Base-by-base conservation (phyloP, 1,140 invertebrate species). In the Apocrypta bakeri region DNA sequence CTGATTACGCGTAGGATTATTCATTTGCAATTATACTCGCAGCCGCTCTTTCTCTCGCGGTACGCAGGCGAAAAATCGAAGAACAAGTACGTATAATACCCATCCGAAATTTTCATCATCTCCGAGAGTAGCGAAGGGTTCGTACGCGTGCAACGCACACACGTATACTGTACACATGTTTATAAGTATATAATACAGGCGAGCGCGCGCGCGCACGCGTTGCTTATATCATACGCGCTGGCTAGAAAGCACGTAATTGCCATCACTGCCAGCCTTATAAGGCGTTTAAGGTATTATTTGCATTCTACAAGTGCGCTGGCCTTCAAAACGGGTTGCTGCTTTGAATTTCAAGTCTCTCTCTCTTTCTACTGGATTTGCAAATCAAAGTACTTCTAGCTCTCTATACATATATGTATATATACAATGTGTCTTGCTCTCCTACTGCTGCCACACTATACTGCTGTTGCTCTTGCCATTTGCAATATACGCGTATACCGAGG, bases 21-120 rank as follows among this genome's bases (percentile, higher is more conserved):
- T 76, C 80, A 82, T 82, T 82, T 82, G 80, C 80, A 82, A 82
- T 82, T 82, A 82, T 76, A 48, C 21, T 56, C 80, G n/a, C 72
- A n/a, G 37, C 68, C 68, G 24, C 69, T 29, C 24, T 37, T 0
- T 17, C 61, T 72, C 63, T 81, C 68, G 42, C 63, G 61, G n/a
- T 68, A 74, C 66, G 66, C 12, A 11, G 24, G 31, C 71, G 68
- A 33, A 37, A 33, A 71, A 71, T 71, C 14, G 0, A n/a, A 31
- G 31, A 33, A 27, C 1, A 56, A 79, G 71, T 61, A 71, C 11
- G 29, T 42, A 69, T 69, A 29, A 69, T 79, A 4, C 3, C 48
- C 7, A 2, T 2, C 48, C 48, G 48, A 56, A 56, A 21, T 56
- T 56, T n/a, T 4, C 42, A 0, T 42, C 40, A 42, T 42, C 40